A percentile compares a stretch with the other conserved stretches of the same genome.
phyloP scores from a whole-genome alignment of 2,113 vertebrate genomes.

The Menura novaehollandiae region DNA sequence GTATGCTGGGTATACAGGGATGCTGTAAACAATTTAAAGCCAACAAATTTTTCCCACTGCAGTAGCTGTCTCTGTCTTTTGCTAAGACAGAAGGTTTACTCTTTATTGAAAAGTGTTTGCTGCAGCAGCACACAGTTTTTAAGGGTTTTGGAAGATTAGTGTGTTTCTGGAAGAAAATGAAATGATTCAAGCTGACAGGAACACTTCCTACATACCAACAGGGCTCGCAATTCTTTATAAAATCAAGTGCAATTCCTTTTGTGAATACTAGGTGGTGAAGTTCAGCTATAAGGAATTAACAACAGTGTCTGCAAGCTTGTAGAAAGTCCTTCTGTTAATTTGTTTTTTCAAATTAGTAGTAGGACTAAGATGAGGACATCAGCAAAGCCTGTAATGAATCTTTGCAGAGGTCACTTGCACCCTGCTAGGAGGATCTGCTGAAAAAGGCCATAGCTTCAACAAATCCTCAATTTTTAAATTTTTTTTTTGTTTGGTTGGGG shows the following conservation, averaged over 20 bases:
- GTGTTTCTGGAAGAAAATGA: background rate
- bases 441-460: background rate
- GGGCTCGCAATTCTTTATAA: background rate
- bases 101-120: background rate
- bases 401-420: background rate
- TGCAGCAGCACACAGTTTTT: background rate
- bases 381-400: background rate
- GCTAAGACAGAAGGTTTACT: background rate
- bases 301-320: background rate
- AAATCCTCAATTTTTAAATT: background rate
- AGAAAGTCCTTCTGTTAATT: background rate
- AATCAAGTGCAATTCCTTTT: background rate
- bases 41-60: accelerated
- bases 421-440: background rate
- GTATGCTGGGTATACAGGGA: background rate
- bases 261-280: background rate
- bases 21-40: background rate
- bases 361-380: background rate
- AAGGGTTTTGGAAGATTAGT: background rate
- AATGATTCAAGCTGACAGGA: background rate
- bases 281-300: background rate
- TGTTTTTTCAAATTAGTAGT: background rate
- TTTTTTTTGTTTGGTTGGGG: too few species aligned
- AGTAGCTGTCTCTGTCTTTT: background rate
- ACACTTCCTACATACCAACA: background rate